phyloP scores from a whole-genome alignment of 2,113 vertebrate genomes.

The Arothron firmamentum region DNA sequence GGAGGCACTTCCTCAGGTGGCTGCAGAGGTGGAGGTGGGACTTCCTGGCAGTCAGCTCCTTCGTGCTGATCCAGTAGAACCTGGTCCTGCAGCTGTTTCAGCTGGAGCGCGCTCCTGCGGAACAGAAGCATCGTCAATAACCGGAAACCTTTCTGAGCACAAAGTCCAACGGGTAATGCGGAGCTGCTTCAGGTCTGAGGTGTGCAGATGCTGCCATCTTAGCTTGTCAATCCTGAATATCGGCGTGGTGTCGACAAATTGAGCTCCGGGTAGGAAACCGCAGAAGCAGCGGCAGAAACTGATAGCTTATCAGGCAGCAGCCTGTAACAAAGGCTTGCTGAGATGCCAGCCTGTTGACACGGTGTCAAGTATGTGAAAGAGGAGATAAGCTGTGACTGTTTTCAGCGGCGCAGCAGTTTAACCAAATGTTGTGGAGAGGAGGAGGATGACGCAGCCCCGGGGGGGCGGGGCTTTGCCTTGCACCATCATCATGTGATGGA shows the following conservation, averaged over 20 bases:
- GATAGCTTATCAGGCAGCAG: constrained; percentile 62
- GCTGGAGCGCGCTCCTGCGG: constrained; percentile 83
- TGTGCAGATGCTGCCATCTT: too few species aligned
- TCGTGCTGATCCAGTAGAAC: constrained; percentile 88
- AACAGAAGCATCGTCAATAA: constrained; percentile 25
- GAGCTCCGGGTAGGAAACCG: constrained; percentile 48
- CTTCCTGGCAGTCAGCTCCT: constrained; percentile 63
- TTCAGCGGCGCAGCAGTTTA: background rate
- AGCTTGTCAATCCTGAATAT: too few species aligned
- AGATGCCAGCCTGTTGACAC: constrained; percentile 47
- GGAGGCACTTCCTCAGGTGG: constrained; percentile 70
- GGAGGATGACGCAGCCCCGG: too few species aligned
- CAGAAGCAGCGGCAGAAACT: constrained; percentile 38
- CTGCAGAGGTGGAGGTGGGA: constrained; percentile 70
- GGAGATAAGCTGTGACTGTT: constrained; percentile 6
- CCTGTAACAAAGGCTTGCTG: constrained; percentile 42
- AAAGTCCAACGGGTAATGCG: too few species aligned
- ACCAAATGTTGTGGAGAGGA: background rate
- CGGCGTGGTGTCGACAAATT: background rate
- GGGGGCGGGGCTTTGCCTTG: too few species aligned
- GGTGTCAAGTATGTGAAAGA: constrained; percentile 27
- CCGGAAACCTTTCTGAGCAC: background rate
- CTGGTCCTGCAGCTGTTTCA: constrained; percentile 94
- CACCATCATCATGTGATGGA: too few species aligned
- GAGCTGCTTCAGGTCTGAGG: background rate